A percentile compares a stretch with the other conserved stretches of the same genome.
phyloP scores from a whole-genome alignment of 2,797 vertebrate species.

The Sitta carolinensis region DNA sequence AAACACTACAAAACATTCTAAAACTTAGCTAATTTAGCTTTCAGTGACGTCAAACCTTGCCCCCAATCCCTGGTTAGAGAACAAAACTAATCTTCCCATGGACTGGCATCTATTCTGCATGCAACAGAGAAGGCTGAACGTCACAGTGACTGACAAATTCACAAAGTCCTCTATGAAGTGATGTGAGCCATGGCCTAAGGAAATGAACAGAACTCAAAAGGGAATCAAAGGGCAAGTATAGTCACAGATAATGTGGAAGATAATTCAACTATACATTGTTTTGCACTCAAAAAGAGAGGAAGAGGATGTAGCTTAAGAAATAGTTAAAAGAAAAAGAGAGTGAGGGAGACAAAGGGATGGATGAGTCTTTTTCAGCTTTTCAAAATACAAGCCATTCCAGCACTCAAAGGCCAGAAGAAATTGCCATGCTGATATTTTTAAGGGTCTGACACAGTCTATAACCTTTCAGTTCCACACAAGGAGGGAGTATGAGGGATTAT shows the following conservation, averaged over 20 bases:
- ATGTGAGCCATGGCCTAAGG: neutral
- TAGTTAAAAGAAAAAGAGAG: neutral
- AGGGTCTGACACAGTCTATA: neutral
- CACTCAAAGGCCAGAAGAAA: neutral
- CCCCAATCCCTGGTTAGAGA: neutral
- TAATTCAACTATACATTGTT: neutral
- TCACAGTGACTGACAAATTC: neutral
- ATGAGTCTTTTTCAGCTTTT: neutral
- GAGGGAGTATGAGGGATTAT: neutral
- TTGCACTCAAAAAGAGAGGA: neutral
- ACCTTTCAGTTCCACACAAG: neutral
- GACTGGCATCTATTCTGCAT: neutral
- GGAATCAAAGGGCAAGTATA: neutral
- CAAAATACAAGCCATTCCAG: neutral
- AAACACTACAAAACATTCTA: neutral
- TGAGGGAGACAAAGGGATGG: neutral
- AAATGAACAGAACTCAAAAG: neutral
- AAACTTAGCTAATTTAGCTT: neutral
- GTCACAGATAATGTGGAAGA: neutral
- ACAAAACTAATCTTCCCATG: neutral
- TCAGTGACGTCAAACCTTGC: neutral
- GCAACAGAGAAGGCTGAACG: neutral
- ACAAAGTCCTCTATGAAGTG: neutral
- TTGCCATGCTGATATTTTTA: neutral
- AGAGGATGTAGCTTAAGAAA: neutral